Conservation (phyloP, 1,140 invertebrate species). For the Colletes latitarsis region DNA sequence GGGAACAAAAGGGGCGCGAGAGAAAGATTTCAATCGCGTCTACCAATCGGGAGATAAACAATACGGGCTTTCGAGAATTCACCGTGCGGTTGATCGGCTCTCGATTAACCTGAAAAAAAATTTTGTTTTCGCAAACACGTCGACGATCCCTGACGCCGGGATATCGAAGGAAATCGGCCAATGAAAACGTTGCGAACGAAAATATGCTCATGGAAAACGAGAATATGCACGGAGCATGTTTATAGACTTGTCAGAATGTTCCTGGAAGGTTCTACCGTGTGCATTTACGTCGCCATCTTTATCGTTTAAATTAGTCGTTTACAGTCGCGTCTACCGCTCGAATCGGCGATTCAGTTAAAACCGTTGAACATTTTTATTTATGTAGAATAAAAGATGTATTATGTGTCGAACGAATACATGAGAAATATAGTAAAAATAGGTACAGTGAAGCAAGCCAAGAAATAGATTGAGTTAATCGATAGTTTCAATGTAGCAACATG, state of each 20-base stretch:
- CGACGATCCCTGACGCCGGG: conserved; percentile 16
- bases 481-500: too few relatives aligned
- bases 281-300: not conserved
- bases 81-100: conserved; percentile 72
- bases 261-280: not conserved
- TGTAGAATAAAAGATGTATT: too few relatives aligned
- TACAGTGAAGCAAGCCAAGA: too few relatives aligned
- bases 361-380: too few relatives aligned
- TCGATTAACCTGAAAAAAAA: conserved; percentile 73
- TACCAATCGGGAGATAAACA: conserved; percentile 71
- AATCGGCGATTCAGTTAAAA: too few relatives aligned
- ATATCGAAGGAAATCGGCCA: conserved; percentile 32
- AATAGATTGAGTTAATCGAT: too few relatives aligned
- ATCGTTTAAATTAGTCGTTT: too few relatives aligned
- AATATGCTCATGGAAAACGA: not conserved
- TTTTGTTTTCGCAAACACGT: conserved; percentile 57
- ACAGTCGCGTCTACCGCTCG: too few relatives aligned
- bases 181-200: conserved; percentile 24
- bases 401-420: too few relatives aligned
- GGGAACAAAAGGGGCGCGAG: conserved; percentile 56
- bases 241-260: not conserved
- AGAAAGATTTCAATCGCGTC: conserved; percentile 75
- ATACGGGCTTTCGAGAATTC: conserved; percentile 69
- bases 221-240: not conserved
- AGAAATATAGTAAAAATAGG: too few relatives aligned